Base-by-base conservation (phyloP, 2,113 vertebrate genomes). In the Lamprologus speciosus region DNA sequence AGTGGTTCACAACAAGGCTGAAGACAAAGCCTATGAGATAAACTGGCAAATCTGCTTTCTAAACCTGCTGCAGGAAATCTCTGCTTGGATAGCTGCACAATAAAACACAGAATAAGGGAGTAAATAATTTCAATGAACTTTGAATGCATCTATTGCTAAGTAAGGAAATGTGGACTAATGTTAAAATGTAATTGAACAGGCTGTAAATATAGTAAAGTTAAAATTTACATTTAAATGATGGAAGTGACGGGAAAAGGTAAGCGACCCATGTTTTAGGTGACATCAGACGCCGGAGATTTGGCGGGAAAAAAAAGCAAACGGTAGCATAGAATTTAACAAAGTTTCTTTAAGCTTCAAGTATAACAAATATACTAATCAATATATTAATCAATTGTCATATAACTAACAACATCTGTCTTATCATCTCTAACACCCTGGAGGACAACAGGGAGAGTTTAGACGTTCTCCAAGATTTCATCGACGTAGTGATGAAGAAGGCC, bases 41-140 rank as follows among this genome's bases (percentile, higher is more conserved):
- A 31, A 85, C 92, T 93, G 90, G 89, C 91, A 88, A 88, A 87
- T 88, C 86, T 91, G 89, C 80, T 84, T 85, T 87, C 6, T 63
- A 68, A 92, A 93, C 87, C 86, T 89, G 87, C 86, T 85, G 70
- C 9, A 83, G 54, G 84, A 89, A 90, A 91, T 88, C 83, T 86
- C 65, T 88, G 50, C 40, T 78, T 53, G 81, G 81, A 87, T 58
- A 75, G 79, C 82, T 47, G 63, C 53, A 84, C 63, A 87, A 91
- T 68, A 82, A 89, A 87, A 87, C 17, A 91, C 87, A 88, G 73
- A 86, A 40, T n/a, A 86, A 70, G 26, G 75, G 80, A 79, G 82
- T 86, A 88, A 93, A 94, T 90, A 80, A 85, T 63, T 86, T 92
- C 55, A 92, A 68, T 90, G 85, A 91, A 79, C 87, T 89, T 63